Evolutionary conservation across 92 coral and sea anemone genomes (phyloP).

Genomic region (Phymanthus crucifer): DNA sequence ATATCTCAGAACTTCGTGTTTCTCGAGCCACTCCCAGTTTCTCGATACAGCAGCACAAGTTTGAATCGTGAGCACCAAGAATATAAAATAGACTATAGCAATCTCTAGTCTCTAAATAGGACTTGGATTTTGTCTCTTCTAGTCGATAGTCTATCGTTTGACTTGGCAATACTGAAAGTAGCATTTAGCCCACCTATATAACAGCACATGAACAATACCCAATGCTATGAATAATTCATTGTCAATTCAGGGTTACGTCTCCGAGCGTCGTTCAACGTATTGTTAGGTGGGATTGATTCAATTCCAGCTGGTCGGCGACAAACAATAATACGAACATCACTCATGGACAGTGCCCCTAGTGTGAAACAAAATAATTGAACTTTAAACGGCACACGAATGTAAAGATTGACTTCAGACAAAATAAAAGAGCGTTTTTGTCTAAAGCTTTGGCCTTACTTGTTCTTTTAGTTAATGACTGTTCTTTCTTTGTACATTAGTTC

Average conservation of each 20-base stretch:
- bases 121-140: slow-evolving; percentile 21
- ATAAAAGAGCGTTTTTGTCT: background rate
- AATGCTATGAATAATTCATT: slow-evolving; percentile 25
- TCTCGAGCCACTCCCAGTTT: background rate
- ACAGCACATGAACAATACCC: slow-evolving; percentile 16
- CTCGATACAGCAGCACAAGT: background rate
- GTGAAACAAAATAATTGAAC: background rate
- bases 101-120: slow-evolving; percentile 10
- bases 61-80: slow-evolving; percentile 9
- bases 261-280: slow-evolving; percentile 5
- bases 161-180: slow-evolving; percentile 29
- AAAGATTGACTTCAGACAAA: background rate
- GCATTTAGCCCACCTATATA: slow-evolving; percentile 18
- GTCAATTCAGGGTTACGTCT: slow-evolving; percentile 17
- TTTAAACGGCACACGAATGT: slow-evolving; percentile 1
- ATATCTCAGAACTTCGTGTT: background rate
- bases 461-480: background rate
- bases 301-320: slow-evolving; percentile 25
- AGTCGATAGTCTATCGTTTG: slow-evolving; percentile 8
- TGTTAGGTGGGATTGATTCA: slow-evolving; percentile 35
- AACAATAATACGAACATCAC: slow-evolving; percentile 1
- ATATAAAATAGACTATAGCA: background rate
- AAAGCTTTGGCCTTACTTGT: background rate
- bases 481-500: background rate
- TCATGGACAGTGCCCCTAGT: background rate